phyloP scores from a whole-genome alignment of 2,888 invertebrate species.

The Epirrita christyi region DNA sequence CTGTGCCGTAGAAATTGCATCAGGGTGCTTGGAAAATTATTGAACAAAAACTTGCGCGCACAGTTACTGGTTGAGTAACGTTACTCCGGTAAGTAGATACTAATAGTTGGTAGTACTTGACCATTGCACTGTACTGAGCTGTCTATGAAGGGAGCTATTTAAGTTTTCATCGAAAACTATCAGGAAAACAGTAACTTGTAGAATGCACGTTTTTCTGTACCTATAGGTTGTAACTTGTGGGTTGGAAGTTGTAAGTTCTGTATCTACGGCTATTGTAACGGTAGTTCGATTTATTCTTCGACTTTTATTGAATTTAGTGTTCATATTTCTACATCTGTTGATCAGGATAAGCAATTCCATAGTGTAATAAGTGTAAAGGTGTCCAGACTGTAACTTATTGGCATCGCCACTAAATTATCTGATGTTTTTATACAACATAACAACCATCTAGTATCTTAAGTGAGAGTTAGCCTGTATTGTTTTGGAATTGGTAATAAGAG shows the following conservation, averaged over 20 bases:
- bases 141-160: conserved; percentile 22
- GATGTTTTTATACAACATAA: too few species aligned
- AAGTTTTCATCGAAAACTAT: conserved; percentile 25
- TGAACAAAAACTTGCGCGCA: conserved; percentile 31
- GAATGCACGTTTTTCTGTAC: conserved; percentile 10
- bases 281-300: too few species aligned
- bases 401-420: too few species aligned
- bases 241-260: conserved; percentile 1
- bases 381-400: too few species aligned
- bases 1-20: conserved; percentile 21
- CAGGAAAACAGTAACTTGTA: conserved; percentile 13
- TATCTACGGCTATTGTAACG: conserved; percentile 8
- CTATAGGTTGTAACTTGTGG: not conserved
- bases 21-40: conserved; percentile 29
- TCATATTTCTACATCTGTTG: not conserved
- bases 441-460: too few species aligned
- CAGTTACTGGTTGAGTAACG: conserved; percentile 21
- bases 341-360: too few species aligned
- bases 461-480: too few species aligned
- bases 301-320: not conserved
- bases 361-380: too few species aligned
- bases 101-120: not conserved
- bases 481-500: not conserved
- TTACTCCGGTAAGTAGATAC: conserved; percentile 10
- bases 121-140: conserved; percentile 14